phyloP scores from a whole-genome alignment of 2,888 invertebrate genomes.

The Teinopalpus imperialis region DNA sequence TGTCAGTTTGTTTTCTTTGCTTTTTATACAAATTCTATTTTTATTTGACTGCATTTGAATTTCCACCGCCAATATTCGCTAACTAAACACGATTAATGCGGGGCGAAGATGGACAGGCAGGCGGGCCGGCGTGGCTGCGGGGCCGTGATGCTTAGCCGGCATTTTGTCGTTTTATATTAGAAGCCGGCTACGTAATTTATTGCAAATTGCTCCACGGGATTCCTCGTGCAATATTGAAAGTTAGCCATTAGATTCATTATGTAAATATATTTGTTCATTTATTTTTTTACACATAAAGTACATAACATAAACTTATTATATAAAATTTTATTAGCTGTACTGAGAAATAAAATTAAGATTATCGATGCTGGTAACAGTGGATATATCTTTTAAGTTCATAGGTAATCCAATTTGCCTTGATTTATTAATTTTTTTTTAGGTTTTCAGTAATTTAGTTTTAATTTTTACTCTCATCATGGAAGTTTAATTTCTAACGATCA shows the following conservation, averaged over 20 bases:
- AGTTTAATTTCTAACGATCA: no score
- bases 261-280: slow-evolving; percentile 15
- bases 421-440: no score
- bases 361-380: no score
- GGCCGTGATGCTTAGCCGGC: slow-evolving; percentile 61
- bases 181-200: slow-evolving; percentile 79
- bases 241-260: slow-evolving; percentile 42
- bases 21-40: slow-evolving; percentile 81
- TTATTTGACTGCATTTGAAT: slow-evolving; percentile 83
- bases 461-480: no score
- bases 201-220: slow-evolving; percentile 73
- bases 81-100: slow-evolving; percentile 83
- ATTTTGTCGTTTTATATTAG: slow-evolving; percentile 81
- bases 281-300: not conserved
- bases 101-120: slow-evolving; percentile 75
- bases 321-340: no score
- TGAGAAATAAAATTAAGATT: no score
- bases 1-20: slow-evolving; percentile 80
- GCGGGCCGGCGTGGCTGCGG: slow-evolving; percentile 47
- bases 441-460: no score
- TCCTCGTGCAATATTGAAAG: slow-evolving; percentile 55
- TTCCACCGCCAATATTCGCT: slow-evolving; percentile 82
- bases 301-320: no score
- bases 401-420: no score
- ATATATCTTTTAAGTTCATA: no score